Base-by-base conservation (phyloP, 2,888 invertebrate species). In the Callinectes sapidus region DNA sequence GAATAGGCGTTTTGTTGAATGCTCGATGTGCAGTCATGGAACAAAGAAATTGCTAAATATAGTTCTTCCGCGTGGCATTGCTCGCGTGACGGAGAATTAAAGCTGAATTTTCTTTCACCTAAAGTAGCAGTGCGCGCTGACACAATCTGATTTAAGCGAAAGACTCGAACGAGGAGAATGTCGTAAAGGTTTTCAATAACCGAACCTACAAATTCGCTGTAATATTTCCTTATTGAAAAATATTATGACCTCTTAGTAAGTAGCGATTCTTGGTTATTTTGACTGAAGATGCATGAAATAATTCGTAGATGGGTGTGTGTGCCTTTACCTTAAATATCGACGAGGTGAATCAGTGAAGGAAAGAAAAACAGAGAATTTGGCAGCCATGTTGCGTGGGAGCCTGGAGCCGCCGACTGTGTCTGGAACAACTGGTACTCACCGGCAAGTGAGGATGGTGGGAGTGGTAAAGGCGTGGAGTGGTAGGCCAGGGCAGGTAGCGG, bases 401-500 rank as follows among this genome's bases (percentile, higher is more conserved):
- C 35, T 81, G 32, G 16, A 18, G 35, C 77, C 18, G 35, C 35
- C 16, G 3, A 5, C 48, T 87, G 3, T 87, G 42, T 86, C 13
- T 86, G 48, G 48, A 86, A n/a, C 14, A 42, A 16, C 23, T 32
- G 28, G 32, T 90, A 90, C 90, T 90, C 55, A 90, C 90, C 55
- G 85, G 85, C 54, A 42, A 18, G 42, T 90, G 90, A 39, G 90
- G 77, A 32, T 85, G 89, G 61, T 61, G 85, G 81, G 90, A 39
- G 55, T 71, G 81, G 55, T 90, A 55, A 32, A 48, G 90, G n/a
- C 85, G 90, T 6, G 77, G 90, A 2, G 90, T 61, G 35, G 90
- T 90, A 23, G 90, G 90, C 90, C 90, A 90, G 55, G 90, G 90
- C 14, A 90, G 90, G 90, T 61, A 86, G 18, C 86, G 16, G 23